phyloP scores from a whole-genome alignment of 2,888 invertebrate genomes.

The Eudasyphora cyanicolor region DNA sequence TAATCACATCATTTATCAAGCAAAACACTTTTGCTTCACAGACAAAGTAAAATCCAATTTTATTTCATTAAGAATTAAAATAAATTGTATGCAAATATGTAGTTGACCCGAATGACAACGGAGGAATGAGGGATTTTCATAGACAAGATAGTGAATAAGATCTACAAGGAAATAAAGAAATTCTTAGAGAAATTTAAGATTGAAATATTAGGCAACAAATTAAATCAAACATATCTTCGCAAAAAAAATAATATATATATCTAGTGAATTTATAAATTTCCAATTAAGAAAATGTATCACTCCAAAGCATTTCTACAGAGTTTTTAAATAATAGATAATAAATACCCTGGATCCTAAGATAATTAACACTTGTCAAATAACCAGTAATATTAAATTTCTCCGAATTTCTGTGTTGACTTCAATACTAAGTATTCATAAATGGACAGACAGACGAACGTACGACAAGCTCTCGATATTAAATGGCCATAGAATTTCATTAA shows the following conservation, averaged over 20 bases:
- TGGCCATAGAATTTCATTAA: conserved; percentile 11
- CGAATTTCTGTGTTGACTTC: conserved; percentile 22
- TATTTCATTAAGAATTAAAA: not conserved
- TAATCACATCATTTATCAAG: conserved; percentile 12
- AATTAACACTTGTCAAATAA: conserved; percentile 35
- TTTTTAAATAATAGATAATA: no score
- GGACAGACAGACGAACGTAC: not conserved
- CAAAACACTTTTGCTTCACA: not conserved
- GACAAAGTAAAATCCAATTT: not conserved
- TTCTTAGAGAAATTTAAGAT: no score
- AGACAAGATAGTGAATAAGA: not conserved
- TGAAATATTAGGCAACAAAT: no score
- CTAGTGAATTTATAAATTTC: no score
- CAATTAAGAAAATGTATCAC: no score
- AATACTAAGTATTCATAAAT: no score
- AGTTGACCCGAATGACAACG: not conserved
- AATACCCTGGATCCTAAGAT: conserved; percentile 9
- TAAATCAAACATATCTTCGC: no score
- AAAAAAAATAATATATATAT: no score
- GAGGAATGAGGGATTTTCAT: not conserved
- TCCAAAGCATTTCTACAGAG: no score
- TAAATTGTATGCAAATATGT: not conserved
- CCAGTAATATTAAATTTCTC: conserved; percentile 36
- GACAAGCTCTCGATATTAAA: conserved; percentile 2
- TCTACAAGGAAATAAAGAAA: not conserved